A percentile compares a stretch with the other conserved stretches of the same genome.
These are phyloP conservation scores for Electrona antarctica DNA, from an alignment of 2,113 vertebrate genomes.

Conservation along the genomic window DNA sequence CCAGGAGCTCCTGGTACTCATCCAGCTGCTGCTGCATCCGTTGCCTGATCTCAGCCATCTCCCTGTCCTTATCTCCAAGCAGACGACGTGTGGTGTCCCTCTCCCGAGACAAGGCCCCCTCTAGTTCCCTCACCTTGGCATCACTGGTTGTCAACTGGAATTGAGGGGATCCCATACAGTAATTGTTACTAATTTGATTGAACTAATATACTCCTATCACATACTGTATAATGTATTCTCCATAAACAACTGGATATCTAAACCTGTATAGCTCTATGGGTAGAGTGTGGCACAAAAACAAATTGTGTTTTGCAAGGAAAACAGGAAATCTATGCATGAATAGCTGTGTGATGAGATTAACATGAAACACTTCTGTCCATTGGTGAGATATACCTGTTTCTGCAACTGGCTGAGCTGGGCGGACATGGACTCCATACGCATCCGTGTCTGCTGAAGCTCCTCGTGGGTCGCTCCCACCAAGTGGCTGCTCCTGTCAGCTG, in stretches of 20 bases:
- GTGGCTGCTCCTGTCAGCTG: slow-evolving; percentile 91
- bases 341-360: too few relatives aligned
- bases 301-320: too few relatives aligned
- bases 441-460: slow-evolving; percentile 90
- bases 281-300: too few relatives aligned
- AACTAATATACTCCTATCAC: too few relatives aligned
- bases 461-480: slow-evolving; percentile 91
- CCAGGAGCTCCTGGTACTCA: slow-evolving; percentile 96
- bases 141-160: slow-evolving; percentile 88
- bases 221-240: too few relatives aligned
- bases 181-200: too few relatives aligned
- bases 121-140: slow-evolving; percentile 89
- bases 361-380: too few relatives aligned
- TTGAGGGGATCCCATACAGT: background rate
- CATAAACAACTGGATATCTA: too few relatives aligned
- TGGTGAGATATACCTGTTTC: slow-evolving; percentile 85
- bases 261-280: too few relatives aligned
- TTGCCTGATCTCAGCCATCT: slow-evolving; percentile 94
- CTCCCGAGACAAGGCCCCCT: slow-evolving; percentile 88
- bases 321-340: too few relatives aligned
- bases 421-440: slow-evolving; percentile 88
- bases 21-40: slow-evolving; percentile 97
- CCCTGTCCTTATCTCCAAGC: slow-evolving; percentile 90
- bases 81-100: slow-evolving; percentile 86
- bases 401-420: slow-evolving; percentile 94